Evolutionary conservation across 2,797 vertebrate species (phyloP).

Genomic region (Myotis findleyi): DNA sequence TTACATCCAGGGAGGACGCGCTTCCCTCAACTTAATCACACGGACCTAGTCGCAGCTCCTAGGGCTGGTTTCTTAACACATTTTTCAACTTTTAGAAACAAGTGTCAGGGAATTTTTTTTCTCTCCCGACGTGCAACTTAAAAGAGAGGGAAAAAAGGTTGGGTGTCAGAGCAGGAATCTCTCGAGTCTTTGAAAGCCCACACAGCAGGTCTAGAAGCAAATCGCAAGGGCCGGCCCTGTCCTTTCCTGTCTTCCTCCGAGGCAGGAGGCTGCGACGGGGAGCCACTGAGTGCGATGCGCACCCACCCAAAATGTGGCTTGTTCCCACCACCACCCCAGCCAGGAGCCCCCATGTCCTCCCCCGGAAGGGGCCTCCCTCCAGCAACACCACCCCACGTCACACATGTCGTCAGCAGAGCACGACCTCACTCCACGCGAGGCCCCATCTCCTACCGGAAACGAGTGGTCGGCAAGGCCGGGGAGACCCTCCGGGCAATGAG

Average conservation of each 20-base stretch:
- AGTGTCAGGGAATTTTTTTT: neutral
- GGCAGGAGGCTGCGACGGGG: neutral
- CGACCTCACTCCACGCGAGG: neutral
- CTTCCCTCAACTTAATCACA: slow-evolving; percentile 59
- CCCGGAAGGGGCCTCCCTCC: fast-evolving
- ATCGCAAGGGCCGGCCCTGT: fast-evolving
- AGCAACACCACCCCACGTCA: neutral
- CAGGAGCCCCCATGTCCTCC: neutral
- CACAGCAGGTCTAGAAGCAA: neutral
- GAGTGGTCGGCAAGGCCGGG: neutral
- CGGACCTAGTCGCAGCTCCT: neutral
- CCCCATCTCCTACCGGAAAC: slow-evolving; percentile 68
- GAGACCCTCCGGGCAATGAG: neutral
- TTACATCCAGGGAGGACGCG: slow-evolving; percentile 21
- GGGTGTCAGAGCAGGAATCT: neutral
- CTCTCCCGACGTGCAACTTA: neutral
- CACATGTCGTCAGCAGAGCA: neutral
- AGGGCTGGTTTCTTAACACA: neutral
- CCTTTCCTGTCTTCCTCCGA: neutral
- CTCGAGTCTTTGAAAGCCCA: neutral
- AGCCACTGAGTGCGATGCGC: fast-evolving
- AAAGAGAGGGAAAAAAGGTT: neutral
- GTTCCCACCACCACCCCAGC: neutral
- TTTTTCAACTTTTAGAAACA: slow-evolving; percentile 43
- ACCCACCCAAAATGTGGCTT: neutral